These are phyloP conservation scores for Oxystoma pomonae DNA, from an alignment of 2,888 invertebrate genomes.

Conservation along the genomic window DNA sequence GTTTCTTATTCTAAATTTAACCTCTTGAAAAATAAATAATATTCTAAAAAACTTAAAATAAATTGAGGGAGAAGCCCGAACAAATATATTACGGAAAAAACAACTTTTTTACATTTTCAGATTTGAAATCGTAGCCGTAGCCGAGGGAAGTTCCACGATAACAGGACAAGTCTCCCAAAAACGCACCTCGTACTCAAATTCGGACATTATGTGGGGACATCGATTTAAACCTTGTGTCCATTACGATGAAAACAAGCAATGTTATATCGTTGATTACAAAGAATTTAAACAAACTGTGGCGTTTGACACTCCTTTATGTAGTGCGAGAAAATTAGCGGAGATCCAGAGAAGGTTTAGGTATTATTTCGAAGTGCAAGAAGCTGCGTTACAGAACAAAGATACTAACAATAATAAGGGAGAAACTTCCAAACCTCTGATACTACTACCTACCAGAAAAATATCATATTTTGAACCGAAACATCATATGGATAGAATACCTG, in stretches of 20 bases:
- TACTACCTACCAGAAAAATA: not conserved
- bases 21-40: too few relatives aligned
- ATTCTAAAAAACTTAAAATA: too few relatives aligned
- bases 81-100: too few relatives aligned
- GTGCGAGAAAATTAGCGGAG: constrained; percentile 76
- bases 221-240: constrained; percentile 55
- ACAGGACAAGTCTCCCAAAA: constrained; percentile 72
- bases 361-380: not conserved
- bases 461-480: constrained; percentile 3
- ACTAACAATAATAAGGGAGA: not conserved
- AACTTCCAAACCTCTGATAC: not conserved
- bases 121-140: constrained; percentile 76
- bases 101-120: too few relatives aligned
- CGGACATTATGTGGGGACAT: constrained; percentile 81
- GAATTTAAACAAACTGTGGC: constrained; percentile 62
- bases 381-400: not conserved
- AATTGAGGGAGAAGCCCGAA: too few relatives aligned
- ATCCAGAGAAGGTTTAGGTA: constrained; percentile 37
- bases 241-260: constrained; percentile 56
- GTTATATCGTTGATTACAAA: constrained; percentile 59
- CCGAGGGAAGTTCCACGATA: constrained; percentile 77
- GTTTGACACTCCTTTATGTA: constrained; percentile 80
- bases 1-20: too few relatives aligned
- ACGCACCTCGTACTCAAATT: constrained; percentile 71
- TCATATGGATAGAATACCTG: constrained; percentile 19